These are phyloP conservation scores for Tinea semifulvella DNA, from an alignment of 2,888 invertebrate species.

Conservation along the genomic window DNA sequence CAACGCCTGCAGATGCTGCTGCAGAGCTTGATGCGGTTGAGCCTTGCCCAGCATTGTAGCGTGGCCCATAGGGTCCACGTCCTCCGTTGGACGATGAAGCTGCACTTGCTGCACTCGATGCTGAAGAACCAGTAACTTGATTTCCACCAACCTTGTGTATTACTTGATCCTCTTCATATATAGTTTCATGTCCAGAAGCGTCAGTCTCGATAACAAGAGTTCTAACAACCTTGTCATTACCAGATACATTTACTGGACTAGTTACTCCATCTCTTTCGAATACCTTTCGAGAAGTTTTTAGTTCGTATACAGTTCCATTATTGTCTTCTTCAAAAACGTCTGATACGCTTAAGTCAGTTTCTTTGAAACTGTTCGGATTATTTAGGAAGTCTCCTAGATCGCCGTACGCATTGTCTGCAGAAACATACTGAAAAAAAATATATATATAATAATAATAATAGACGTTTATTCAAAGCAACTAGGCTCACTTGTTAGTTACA, in stretches of 20 bases:
- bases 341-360: slow-evolving; percentile 24
- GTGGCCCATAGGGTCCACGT: slow-evolving; percentile 17
- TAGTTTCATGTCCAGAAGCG: slow-evolving; percentile 29
- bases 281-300: slow-evolving; percentile 23
- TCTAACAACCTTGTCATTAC: slow-evolving; percentile 27
- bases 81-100: slow-evolving; percentile 18
- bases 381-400: slow-evolving; percentile 10
- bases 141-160: slow-evolving; percentile 26
- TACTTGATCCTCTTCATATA: slow-evolving; percentile 38
- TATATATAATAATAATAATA: too few relatives aligned
- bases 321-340: slow-evolving; percentile 25
- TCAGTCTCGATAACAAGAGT: slow-evolving; percentile 30
- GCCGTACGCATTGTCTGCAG: slow-evolving; percentile 25
- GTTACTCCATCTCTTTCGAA: slow-evolving; percentile 23
- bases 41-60: slow-evolving; percentile 9
- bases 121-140: background rate
- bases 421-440: slow-evolving; percentile 28
- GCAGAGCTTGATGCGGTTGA: slow-evolving; percentile 12
- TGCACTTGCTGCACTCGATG: slow-evolving; percentile 14
- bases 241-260: slow-evolving; percentile 19
- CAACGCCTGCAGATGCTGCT: slow-evolving; percentile 14
- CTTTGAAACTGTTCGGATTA: slow-evolving; percentile 22
- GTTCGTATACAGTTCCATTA: slow-evolving; percentile 28
- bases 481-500: too few relatives aligned
- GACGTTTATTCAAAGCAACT: too few relatives aligned